Conservation (phyloP, 2,113 vertebrate species). For the Aspidoscelis tigris region DNA sequence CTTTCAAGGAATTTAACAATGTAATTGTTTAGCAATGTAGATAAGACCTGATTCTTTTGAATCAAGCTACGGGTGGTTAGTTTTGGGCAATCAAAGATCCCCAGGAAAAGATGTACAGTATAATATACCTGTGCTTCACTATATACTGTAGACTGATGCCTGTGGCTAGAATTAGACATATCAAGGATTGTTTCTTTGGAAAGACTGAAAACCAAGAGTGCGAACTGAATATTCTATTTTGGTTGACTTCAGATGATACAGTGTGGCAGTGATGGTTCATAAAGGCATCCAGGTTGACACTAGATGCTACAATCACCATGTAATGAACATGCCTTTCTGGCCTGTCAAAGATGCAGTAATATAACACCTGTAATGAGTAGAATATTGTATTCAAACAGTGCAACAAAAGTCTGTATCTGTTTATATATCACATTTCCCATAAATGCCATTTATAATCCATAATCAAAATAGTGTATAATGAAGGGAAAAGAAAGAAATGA, state of each 20-base stretch:
- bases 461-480: too few relatives aligned
- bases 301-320: background rate
- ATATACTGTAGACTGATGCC: background rate
- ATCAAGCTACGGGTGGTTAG: background rate
- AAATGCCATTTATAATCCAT: too few relatives aligned
- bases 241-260: background rate
- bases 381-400: background rate
- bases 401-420: background rate
- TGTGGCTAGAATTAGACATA: background rate
- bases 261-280: background rate
- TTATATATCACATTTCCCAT: too few relatives aligned
- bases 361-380: background rate
- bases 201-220: background rate
- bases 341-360: background rate
- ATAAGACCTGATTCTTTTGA: background rate
- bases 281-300: background rate
- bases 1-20: background rate
- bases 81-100: background rate
- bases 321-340: background rate
- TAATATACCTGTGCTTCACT: background rate
- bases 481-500: too few relatives aligned
- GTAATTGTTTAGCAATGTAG: background rate
- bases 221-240: background rate
- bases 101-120: background rate
- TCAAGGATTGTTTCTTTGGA: background rate